Conservation (phyloP, 2,113 vertebrate species). For the Pituophis catenifer region DNA sequence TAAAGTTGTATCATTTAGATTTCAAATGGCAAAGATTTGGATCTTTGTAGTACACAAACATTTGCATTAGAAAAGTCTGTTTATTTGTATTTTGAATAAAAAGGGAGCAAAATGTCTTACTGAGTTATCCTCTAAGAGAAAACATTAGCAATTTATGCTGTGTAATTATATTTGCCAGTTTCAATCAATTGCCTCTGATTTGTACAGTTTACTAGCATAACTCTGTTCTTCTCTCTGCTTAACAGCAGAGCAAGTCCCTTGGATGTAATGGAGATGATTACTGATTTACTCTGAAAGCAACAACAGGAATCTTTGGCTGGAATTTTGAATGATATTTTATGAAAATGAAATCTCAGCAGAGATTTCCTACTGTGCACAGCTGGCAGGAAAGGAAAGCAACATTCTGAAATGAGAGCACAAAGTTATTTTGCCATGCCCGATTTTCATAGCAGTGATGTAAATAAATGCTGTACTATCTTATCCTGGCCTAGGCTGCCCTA, state of each 20-base stretch:
- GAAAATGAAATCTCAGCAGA: constrained; percentile 23
- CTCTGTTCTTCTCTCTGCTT: constrained; percentile 21
- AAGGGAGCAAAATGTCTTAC: constrained; percentile 23
- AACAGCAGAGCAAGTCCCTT: not conserved
- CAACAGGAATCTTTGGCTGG: constrained; percentile 16
- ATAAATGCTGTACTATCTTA: not conserved
- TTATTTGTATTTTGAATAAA: constrained; percentile 53
- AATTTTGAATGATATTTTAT: constrained; percentile 3
- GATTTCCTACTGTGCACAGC: constrained; percentile 1
- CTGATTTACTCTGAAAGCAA: constrained; percentile 12
- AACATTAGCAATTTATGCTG: constrained; percentile 55
- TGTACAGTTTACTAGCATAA: constrained; percentile 23
- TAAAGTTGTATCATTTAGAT: not conserved
- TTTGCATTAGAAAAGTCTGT: not conserved
- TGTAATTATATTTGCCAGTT: constrained; percentile 55
- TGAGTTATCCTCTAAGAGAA: constrained; percentile 54
- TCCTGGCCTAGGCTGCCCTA: not conserved
- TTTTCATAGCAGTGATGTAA: not conserved
- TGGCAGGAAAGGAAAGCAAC: not conserved
- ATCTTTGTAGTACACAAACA: not conserved
- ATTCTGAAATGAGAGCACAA: not conserved
- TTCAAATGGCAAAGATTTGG: not conserved
- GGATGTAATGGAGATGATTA: constrained; percentile 20
- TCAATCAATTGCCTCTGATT: constrained; percentile 50
- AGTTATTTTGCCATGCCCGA: not conserved